Percentiles rank a stretch among this genome's conserved stretches.
phyloP scores from a whole-genome alignment of 2,888 invertebrate genomes.

The Ctena decussata region DNA sequence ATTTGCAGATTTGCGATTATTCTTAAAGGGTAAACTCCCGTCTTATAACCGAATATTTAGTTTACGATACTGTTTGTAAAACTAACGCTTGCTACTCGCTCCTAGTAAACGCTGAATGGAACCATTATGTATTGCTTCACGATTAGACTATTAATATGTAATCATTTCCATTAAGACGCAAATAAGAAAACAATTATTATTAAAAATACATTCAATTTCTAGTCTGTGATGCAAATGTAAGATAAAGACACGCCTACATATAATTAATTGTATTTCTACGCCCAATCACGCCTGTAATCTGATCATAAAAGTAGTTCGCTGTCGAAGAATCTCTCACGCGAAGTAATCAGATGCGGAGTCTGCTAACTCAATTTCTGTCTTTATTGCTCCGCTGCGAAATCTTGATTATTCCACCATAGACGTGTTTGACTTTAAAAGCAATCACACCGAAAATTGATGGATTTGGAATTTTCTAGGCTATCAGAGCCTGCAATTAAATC shows the following conservation, averaged over 20 bases:
- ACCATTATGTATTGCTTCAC: too few relatives aligned
- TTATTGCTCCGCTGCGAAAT: constrained; percentile 59
- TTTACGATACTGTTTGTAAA: too few relatives aligned
- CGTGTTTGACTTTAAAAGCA: constrained; percentile 59
- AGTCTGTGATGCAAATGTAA: too few relatives aligned
- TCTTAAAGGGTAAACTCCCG: too few relatives aligned
- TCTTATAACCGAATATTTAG: too few relatives aligned
- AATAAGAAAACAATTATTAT: too few relatives aligned
- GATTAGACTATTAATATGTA: too few relatives aligned
- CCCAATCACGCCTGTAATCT: constrained; percentile 21
- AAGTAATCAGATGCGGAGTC: constrained; percentile 53
- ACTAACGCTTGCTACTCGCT: too few relatives aligned
- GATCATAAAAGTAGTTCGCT: constrained; percentile 42
- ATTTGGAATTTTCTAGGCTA: constrained; percentile 58
- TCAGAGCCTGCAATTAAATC: constrained; percentile 57
- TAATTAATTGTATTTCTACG: constrained; percentile 4
- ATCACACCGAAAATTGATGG: constrained; percentile 64
- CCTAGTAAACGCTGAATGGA: too few relatives aligned
- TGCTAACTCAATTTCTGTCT: constrained; percentile 67
- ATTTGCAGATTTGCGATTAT: too few relatives aligned
- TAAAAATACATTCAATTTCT: too few relatives aligned
- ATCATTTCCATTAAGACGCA: too few relatives aligned
- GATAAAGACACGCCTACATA: constrained; percentile 24
- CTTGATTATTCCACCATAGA: constrained; percentile 60
- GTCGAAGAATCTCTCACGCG: constrained; percentile 50